Conservation (phyloP, 2,797 vertebrate genomes). For the Acanthis flammea region DNA sequence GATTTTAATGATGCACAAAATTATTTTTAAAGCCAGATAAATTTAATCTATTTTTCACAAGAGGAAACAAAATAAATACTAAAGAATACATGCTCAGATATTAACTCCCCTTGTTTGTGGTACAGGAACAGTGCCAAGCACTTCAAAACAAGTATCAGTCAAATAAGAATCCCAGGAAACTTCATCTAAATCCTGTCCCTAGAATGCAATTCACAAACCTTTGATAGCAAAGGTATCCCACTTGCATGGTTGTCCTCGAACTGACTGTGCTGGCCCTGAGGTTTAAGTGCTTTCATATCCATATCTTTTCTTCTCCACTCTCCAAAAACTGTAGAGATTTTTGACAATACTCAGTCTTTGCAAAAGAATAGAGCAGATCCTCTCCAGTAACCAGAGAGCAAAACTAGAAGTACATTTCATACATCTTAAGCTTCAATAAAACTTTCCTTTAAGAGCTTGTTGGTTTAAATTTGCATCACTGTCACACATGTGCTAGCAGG, state of each 20-base stretch:
- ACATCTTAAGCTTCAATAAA: background rate
- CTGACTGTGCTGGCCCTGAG: background rate
- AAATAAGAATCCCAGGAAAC: background rate
- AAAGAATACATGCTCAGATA: background rate
- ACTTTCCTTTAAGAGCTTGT: background rate
- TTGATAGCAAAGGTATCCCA: background rate
- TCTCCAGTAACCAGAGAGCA: background rate
- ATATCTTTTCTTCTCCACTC: background rate
- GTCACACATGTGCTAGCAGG: background rate
- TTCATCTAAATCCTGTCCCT: background rate
- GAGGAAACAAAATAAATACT: background rate
- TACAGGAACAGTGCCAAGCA: background rate
- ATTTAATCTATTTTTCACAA: background rate
- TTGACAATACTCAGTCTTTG: background rate
- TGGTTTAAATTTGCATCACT: background rate
- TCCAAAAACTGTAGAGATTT: background rate
- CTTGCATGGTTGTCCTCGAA: background rate
- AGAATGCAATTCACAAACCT: background rate
- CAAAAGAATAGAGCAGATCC: background rate
- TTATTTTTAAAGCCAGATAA: background rate
- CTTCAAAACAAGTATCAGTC: background rate
- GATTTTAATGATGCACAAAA: background rate
- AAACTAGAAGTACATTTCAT: background rate
- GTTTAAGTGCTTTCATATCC: background rate
- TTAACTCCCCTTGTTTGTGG: background rate